Evolutionary conservation across 2,113 vertebrate species (phyloP).

Genomic region (Thalassarche chlororhynchos): DNA sequence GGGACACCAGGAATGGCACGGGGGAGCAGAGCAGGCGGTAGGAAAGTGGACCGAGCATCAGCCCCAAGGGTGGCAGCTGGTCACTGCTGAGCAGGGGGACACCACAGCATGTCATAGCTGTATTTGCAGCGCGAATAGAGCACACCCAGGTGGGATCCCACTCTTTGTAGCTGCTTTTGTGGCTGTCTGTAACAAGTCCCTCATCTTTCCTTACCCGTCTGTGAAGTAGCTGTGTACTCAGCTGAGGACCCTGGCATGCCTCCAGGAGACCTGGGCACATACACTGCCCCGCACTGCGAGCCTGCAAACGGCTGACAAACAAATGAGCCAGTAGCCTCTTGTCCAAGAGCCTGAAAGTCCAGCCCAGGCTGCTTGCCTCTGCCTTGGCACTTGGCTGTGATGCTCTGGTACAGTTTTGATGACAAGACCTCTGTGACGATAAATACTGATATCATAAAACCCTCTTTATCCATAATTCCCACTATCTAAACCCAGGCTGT

Average conservation of each 20-base stretch:
- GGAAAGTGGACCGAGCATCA: background rate
- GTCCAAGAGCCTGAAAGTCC: background rate
- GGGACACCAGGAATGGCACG: rapidly evolving
- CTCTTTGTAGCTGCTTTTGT: background rate
- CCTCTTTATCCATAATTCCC: background rate
- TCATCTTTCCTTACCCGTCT: background rate
- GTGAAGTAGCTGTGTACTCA: background rate
- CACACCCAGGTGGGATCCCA: background rate
- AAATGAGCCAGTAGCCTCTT: background rate
- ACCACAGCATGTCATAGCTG: background rate
- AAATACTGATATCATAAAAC: background rate
- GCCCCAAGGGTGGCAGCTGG: rapidly evolving
- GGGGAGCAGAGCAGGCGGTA: background rate
- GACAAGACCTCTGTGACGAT: background rate
- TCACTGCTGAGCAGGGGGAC: background rate
- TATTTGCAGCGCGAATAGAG: background rate
- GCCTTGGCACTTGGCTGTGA: background rate
- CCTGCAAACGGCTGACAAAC: background rate
- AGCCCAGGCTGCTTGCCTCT: background rate
- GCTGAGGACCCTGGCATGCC: background rate
- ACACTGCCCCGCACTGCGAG: background rate
- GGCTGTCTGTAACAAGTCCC: background rate
- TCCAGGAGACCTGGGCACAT: background rate
- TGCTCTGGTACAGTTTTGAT: background rate
- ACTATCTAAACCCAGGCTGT: background rate